These are phyloP conservation scores for Periparus ater DNA, from an alignment of 2,797 vertebrate species.

Conservation along the genomic window DNA sequence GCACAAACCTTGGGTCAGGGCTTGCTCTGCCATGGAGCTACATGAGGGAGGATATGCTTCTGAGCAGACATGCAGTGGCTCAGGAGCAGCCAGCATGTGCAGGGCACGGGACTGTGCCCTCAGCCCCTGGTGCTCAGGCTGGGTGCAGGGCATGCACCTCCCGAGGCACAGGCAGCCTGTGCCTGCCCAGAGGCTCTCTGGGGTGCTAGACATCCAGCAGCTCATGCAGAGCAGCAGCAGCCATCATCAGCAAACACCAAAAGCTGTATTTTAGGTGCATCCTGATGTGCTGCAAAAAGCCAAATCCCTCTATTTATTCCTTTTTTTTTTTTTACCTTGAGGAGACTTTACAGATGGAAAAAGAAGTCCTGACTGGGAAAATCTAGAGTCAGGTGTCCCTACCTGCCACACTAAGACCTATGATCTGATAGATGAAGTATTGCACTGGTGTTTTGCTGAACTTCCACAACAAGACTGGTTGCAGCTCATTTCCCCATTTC, in stretches of 20 bases:
- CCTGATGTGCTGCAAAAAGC: neutral
- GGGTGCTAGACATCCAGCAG: neutral
- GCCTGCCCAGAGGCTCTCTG: fast-evolving
- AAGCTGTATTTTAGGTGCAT: neutral
- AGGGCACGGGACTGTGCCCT: fast-evolving
- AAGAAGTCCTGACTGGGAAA: neutral
- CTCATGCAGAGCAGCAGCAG: neutral
- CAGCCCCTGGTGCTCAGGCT: neutral
- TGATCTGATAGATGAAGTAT: neutral
- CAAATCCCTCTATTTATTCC: neutral
- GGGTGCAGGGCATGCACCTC: neutral
- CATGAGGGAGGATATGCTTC: fast-evolving
- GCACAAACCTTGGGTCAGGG: neutral
- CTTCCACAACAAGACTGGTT: neutral
- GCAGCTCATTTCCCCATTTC: neutral
- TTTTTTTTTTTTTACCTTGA: neutral
- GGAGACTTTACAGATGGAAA: neutral
- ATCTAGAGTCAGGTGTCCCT: neutral
- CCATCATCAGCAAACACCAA: neutral
- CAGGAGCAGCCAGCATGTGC: fast-evolving
- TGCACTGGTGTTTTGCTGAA: neutral
- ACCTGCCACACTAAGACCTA: fast-evolving
- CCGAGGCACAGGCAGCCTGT: neutral
- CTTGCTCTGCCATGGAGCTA: neutral
- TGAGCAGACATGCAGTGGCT: fast-evolving